phyloP scores from a whole-genome alignment of 2,113 vertebrate genomes.

The Hydrolagus affinis region DNA sequence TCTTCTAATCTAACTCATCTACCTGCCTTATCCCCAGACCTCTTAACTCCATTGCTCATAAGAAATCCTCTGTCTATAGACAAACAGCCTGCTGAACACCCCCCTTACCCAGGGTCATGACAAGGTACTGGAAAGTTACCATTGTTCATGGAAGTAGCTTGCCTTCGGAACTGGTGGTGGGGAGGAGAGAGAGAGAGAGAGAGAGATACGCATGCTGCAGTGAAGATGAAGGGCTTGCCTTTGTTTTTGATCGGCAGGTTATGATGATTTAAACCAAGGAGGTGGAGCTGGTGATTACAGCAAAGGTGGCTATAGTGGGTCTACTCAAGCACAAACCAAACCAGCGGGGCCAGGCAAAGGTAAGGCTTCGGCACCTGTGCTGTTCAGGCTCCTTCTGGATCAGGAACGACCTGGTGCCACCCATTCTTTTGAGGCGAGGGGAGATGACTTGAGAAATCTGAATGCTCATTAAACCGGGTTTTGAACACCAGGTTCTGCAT shows the following conservation, averaged over 20 bases:
- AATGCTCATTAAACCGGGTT: too few relatives aligned
- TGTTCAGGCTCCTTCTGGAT: not conserved
- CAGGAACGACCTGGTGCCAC: not conserved
- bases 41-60: too few relatives aligned
- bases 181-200: not conserved
- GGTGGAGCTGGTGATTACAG: slow-evolving; percentile 79
- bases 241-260: slow-evolving; percentile 58
- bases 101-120: not conserved
- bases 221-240: slow-evolving; percentile 3
- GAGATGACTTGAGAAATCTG: too few relatives aligned
- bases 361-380: slow-evolving; percentile 43
- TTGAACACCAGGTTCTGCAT: too few relatives aligned
- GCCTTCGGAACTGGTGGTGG: not conserved
- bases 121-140: not conserved
- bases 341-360: slow-evolving; percentile 84
- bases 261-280: slow-evolving; percentile 86
- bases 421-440: too few relatives aligned
- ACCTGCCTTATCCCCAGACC: too few relatives aligned
- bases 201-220: not conserved
- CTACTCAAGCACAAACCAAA: slow-evolving; percentile 85
- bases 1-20: too few relatives aligned
- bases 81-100: not conserved
- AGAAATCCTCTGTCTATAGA: not conserved
- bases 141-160: not conserved
- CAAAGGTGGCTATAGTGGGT: slow-evolving; percentile 85